Base-by-base conservation (phyloP, 2,888 invertebrate genomes). In the Campopleginae sp. region DNA sequence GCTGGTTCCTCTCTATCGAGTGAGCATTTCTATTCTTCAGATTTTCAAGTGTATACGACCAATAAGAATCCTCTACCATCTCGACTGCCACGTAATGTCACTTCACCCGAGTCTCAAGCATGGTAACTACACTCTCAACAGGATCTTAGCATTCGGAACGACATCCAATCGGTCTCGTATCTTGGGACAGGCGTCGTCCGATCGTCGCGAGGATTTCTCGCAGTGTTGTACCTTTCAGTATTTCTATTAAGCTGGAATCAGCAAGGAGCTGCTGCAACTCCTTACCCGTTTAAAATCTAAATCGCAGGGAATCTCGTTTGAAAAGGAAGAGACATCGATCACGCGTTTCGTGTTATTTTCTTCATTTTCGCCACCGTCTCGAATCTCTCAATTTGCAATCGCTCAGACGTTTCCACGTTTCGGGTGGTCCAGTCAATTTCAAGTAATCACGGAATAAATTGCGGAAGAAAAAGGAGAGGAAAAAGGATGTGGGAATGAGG, bases 171-270 rank as follows among this genome's bases (percentile, higher is more conserved):
- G 85, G 80, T 85, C 82, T 85, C 82, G 51, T 51, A 61, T 19
- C 76, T 58, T 66, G 27, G 76, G 85, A 85, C 82, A 79, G 78
- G 23, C 82, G 42, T 82, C 82, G 85, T 61, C 58, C 82, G 79
- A 71, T 75, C 58, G 63, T 44, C 23, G 38, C n/a, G 51, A 51
- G 46, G 44, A 19, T 66, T 66, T 82, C 54, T 74, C 61, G n/a
- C n/a, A 44, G 46, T 27, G 27, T 61, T 58, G 46, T 51, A 76
- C 46, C 70, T 61, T 54, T 84, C 54, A 86, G 79, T 86, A 87
- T 88, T 87, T 87, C 84, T 80, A 86, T 86, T 81, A 84, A 87
- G 84, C 85, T 74, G 83, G 6, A 71, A 71, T 48, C 8, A 31
- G 33, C 48, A 31, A 42, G 12, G 33, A 71, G 27, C 14, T 42